Evolutionary conservation across 2,888 invertebrate genomes (phyloP).

Genomic region (Lamellibrachia columna): DNA sequence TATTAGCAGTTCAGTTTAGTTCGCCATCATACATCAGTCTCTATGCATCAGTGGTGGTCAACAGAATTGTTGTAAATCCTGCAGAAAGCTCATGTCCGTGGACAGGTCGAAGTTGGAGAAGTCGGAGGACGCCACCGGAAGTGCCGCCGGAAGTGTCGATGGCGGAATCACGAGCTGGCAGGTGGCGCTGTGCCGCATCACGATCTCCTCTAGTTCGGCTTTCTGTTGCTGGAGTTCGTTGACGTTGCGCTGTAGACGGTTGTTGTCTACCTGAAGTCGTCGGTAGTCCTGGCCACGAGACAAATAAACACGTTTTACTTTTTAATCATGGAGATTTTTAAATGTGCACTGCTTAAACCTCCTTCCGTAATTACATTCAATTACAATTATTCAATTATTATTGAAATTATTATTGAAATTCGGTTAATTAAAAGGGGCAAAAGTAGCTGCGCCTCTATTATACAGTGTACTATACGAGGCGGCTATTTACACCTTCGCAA

Average conservation of each 20-base stretch:
- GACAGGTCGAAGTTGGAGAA: neutral
- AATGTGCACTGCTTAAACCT: too few species aligned
- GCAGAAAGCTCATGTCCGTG: neutral
- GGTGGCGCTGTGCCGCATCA: neutral
- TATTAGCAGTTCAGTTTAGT: neutral
- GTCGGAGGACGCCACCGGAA: neutral
- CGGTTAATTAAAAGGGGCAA: too few species aligned
- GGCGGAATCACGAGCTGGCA: constrained; percentile 3
- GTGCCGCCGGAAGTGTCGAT: neutral
- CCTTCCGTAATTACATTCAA: too few species aligned
- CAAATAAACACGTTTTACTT: neutral
- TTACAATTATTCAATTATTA: too few species aligned
- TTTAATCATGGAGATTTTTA: too few species aligned
- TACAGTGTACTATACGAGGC: too few species aligned
- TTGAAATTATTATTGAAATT: too few species aligned
- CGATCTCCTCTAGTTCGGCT: neutral
- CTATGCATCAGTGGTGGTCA: neutral
- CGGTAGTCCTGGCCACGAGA: neutral
- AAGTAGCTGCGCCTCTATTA: too few species aligned
- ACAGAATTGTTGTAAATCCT: neutral
- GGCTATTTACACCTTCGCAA: too few species aligned
- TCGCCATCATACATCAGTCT: neutral
- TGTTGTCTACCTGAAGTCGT: neutral
- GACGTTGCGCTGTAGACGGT: neutral
- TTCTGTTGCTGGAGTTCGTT: neutral